Conservation (phyloP, 53 echinoderm and acorn worm species). For the Stichopus horrens region DNA sequence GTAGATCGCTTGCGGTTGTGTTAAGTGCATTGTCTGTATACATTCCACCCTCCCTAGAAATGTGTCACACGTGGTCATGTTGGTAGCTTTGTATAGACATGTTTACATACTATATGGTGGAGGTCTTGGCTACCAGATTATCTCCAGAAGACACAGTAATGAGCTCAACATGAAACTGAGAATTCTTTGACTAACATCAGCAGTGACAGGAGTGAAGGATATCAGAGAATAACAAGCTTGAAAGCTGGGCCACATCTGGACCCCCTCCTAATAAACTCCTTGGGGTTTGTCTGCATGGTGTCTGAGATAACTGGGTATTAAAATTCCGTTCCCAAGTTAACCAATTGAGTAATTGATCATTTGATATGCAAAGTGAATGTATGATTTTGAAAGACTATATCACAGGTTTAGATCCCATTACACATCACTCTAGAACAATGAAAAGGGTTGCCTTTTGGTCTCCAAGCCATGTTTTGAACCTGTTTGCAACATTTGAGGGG, state of each 20-base stretch:
- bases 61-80: too few species aligned
- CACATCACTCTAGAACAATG: background rate
- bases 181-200: background rate
- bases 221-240: slow-evolving; percentile 5
- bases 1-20: too few species aligned
- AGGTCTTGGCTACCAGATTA: too few species aligned
- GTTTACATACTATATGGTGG: too few species aligned
- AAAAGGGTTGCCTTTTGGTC: background rate
- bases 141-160: background rate
- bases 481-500: background rate
- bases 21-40: too few species aligned
- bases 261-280: slow-evolving; percentile 27
- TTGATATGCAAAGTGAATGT: slow-evolving; percentile 9
- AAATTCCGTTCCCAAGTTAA: slow-evolving; percentile 22
- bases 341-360: slow-evolving; percentile 38
- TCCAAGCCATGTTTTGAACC: background rate
- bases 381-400: background rate
- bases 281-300: slow-evolving; percentile 38
- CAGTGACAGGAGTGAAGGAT: slow-evolving; percentile 28
- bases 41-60: too few species aligned
- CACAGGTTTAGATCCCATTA: background rate
- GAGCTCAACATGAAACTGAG: slow-evolving; percentile 17
- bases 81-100: too few species aligned
- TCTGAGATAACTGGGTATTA: slow-evolving; percentile 40
- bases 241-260: slow-evolving; percentile 10